These are phyloP conservation scores for Scatophagus argus DNA, from an alignment of 2,113 vertebrate species.

Conservation along the genomic window DNA sequence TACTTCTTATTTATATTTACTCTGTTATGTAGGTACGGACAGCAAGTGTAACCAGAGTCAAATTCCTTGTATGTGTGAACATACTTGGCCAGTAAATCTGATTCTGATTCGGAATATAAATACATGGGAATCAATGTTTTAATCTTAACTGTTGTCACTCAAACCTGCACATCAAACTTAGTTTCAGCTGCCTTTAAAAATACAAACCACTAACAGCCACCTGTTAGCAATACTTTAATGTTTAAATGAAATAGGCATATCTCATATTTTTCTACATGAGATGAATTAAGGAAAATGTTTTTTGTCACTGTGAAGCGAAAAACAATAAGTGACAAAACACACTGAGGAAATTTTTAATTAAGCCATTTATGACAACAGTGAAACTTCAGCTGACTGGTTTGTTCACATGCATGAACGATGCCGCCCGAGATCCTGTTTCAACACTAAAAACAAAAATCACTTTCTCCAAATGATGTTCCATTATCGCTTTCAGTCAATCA, in stretches of 20 bases:
- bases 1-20: too few relatives aligned
- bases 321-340: background rate
- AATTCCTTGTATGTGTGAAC: too few relatives aligned
- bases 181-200: background rate
- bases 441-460: background rate
- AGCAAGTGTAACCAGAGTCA: too few relatives aligned
- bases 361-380: too few relatives aligned
- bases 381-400: background rate
- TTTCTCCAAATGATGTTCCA: background rate
- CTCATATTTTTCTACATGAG: background rate
- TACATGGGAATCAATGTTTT: background rate
- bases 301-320: background rate
- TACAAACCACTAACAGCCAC: background rate
- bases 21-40: too few relatives aligned
- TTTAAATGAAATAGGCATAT: too few relatives aligned
- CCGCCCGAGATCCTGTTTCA: background rate
- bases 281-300: background rate
- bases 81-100: too few relatives aligned
- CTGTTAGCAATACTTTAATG: too few relatives aligned
- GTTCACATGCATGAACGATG: background rate
- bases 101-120: too few relatives aligned
- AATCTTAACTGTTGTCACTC: background rate
- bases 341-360: background rate
- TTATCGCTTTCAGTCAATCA: too few relatives aligned
- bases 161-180: too few relatives aligned